Conservation (phyloP, 2,888 invertebrate genomes). For the Agriopis leucophaearia region DNA sequence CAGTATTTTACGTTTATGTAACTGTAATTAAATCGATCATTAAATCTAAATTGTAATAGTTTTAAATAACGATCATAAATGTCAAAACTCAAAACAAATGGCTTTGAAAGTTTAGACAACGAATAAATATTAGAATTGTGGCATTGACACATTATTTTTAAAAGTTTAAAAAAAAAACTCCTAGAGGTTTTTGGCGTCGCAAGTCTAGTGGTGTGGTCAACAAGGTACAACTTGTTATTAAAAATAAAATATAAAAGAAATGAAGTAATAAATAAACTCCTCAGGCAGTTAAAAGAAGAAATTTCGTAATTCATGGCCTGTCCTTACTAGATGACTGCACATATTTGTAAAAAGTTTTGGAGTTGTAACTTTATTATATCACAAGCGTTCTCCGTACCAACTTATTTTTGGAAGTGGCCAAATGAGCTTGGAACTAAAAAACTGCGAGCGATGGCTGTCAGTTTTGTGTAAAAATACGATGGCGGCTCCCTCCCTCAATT, state of each 20-base stretch:
- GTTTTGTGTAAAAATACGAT: background rate
- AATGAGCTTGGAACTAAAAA: constrained; percentile 1
- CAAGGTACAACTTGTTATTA: too few species aligned
- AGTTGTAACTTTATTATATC: constrained; percentile 30
- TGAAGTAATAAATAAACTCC: background rate
- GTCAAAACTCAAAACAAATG: constrained; percentile 32
- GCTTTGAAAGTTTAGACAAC: constrained; percentile 27
- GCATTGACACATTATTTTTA: constrained; percentile 12
- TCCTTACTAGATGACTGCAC: constrained; percentile 18
- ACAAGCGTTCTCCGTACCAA: constrained; percentile 5
- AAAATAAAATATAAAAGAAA: background rate
- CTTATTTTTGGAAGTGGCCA: background rate
- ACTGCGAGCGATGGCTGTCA: background rate
- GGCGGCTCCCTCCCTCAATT: background rate
- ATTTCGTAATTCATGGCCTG: constrained; percentile 21
- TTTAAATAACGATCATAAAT: constrained; percentile 20
- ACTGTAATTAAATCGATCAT: constrained; percentile 29
- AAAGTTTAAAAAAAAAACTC: too few species aligned
- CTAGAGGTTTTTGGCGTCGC: background rate
- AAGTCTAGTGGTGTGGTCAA: background rate
- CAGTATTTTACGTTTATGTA: constrained; percentile 32
- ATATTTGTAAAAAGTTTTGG: constrained; percentile 30
- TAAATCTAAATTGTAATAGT: constrained; percentile 18
- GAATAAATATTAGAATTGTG: constrained; percentile 7
- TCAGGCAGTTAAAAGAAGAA: constrained; percentile 10